phyloP scores from a whole-genome alignment of 1,140 invertebrate genomes.

The Amyelois transitella region DNA sequence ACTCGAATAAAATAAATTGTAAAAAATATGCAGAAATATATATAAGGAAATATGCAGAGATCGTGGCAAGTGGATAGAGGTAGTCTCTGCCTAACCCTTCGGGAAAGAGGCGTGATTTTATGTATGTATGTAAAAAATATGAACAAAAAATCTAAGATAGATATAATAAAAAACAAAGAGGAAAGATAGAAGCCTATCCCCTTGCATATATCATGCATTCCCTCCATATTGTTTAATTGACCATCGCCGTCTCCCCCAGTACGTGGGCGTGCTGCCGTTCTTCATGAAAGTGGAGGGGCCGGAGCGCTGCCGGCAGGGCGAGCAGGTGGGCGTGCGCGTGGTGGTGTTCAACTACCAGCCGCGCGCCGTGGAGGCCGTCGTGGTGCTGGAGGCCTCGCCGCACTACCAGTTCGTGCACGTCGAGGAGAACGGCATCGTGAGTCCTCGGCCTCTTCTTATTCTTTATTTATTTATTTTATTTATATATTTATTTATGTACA shows the following conservation, averaged over 20 bases:
- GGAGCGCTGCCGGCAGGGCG: conserved; percentile 86
- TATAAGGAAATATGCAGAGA: background rate
- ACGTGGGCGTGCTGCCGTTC: conserved; percentile 91
- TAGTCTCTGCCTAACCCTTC: too few relatives aligned
- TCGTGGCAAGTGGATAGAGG: too few relatives aligned
- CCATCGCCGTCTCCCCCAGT: conserved; percentile 61
- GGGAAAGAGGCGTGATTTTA: too few relatives aligned
- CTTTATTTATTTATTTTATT: too few relatives aligned
- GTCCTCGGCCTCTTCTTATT: conserved; percentile 29
- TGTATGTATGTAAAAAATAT: too few relatives aligned
- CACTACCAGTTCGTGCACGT: conserved; percentile 97
- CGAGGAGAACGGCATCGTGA: conserved; percentile 90
- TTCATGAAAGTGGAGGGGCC: conserved; percentile 98
- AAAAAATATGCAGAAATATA: background rate
- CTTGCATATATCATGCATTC: too few relatives aligned
- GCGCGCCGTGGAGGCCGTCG: conserved; percentile 87
- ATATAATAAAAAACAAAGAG: too few relatives aligned
- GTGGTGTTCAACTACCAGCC: conserved; percentile 96
- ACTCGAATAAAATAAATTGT: too few relatives aligned
- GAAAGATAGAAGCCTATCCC: background rate
- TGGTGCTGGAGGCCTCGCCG: conserved; percentile 88
- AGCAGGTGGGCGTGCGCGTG: conserved; percentile 94
- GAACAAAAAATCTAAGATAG: too few relatives aligned
- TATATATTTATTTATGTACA: too few relatives aligned
- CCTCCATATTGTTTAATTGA: background rate